These are phyloP conservation scores for Paramuricea clavata DNA, from an alignment of 92 coral and sea anemone genomes.

Conservation along the genomic window DNA sequence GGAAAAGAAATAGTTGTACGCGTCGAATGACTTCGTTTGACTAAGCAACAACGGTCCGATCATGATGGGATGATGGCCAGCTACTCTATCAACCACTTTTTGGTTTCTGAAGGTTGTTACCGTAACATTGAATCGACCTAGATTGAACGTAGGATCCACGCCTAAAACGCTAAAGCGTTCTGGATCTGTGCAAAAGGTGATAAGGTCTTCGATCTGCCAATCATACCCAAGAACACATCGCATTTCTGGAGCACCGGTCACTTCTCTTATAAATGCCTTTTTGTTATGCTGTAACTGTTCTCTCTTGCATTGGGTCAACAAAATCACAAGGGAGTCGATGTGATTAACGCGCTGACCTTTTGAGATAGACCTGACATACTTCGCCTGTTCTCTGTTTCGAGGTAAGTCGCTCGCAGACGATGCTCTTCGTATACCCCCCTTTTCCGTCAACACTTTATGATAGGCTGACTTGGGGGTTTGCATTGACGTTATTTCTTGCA, in stretches of 20 bases:
- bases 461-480: neutral
- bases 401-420: neutral
- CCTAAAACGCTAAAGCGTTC: conserved; percentile 36
- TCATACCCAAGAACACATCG: conserved; percentile 61
- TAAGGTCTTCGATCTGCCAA: conserved; percentile 57
- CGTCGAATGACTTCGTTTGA: conserved; percentile 61
- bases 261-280: conserved; percentile 47
- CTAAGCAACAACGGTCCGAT: neutral
- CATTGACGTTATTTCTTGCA: neutral
- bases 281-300: neutral
- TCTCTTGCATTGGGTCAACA: neutral
- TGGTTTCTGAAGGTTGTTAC: conserved; percentile 50
- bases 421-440: neutral
- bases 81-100: conserved; percentile 42
- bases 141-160: conserved; percentile 70
- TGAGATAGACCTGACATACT: neutral
- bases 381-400: neutral
- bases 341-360: neutral
- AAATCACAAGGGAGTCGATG: neutral
- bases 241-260: conserved; percentile 69
- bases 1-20: conserved; percentile 50
- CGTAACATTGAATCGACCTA: conserved; percentile 17
- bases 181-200: conserved; percentile 63
- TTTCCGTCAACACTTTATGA: neutral
- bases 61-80: conserved; percentile 62